Conservation (phyloP, 2,797 vertebrate species). For the Catamblyrhynchus diadema region DNA sequence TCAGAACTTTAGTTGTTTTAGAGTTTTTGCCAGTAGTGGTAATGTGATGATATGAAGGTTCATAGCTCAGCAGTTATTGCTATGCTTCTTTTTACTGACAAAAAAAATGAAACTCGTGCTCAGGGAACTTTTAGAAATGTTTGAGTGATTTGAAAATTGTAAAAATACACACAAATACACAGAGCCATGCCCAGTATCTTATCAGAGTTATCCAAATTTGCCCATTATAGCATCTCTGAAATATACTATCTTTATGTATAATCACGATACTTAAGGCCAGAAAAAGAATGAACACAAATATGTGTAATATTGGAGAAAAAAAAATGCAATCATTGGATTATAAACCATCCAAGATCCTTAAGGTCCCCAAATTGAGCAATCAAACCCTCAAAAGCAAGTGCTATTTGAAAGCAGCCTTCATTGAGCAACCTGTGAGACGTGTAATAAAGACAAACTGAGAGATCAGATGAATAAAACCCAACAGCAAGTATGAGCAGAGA, state of each 20-base stretch:
- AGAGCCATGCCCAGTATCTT: neutral
- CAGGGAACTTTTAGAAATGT: neutral
- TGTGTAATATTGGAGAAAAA: neutral
- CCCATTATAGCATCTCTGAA: neutral
- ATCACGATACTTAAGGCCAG: neutral
- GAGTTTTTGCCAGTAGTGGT: neutral
- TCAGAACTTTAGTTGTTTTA: neutral
- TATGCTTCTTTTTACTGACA: neutral
- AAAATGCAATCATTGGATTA: neutral
- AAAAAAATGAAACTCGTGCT: neutral
- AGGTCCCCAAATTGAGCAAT: neutral
- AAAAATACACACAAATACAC: neutral
- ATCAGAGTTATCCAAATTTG: neutral
- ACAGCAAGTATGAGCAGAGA: neutral
- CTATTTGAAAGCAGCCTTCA: neutral
- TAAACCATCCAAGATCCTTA: neutral
- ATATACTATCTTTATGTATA: neutral
- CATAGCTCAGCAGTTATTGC: neutral
- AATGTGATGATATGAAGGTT: neutral
- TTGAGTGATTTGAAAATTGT: neutral
- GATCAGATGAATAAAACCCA: neutral
- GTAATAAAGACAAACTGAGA: neutral
- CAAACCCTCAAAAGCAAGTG: neutral
- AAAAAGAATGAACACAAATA: neutral
- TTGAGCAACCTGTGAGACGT: neutral